phyloP scores from a whole-genome alignment of 37 sponge, comb jelly and placozoan species.

The Theonella swinhoei region DNA sequence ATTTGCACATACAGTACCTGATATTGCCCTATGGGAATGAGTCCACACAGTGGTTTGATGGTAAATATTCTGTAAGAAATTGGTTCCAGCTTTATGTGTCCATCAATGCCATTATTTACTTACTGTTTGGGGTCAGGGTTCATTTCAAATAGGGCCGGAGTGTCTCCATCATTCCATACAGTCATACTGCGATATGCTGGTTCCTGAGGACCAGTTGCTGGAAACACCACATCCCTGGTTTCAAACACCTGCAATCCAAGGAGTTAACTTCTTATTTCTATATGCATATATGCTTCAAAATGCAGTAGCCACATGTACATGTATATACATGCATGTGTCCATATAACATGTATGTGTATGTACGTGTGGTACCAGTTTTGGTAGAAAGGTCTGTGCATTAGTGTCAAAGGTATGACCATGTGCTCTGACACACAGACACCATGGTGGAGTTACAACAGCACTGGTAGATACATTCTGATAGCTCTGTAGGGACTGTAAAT shows the following conservation, averaged over 20 bases:
- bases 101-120: not conserved
- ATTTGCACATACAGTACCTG: constrained; percentile 10
- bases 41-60: constrained; percentile 61
- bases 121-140: constrained; percentile 66
- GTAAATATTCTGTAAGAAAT: constrained; percentile 47
- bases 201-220: constrained; percentile 55
- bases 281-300: not conserved
- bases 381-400: constrained; percentile 62
- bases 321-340: not conserved
- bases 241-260: constrained; percentile 17
- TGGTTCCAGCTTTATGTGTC: not conserved
- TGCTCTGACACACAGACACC: constrained; percentile 76
- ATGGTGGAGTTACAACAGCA: constrained; percentile 67
- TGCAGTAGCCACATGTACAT: not conserved
- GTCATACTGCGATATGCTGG: constrained; percentile 63
- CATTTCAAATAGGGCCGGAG: constrained; percentile 71
- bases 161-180: constrained; percentile 74
- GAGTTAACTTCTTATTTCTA: not conserved
- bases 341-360: not conserved
- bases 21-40: constrained; percentile 37
- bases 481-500: constrained; percentile 27
- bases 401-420: constrained; percentile 83
- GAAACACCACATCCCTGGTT: constrained; percentile 55
- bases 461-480: constrained; percentile 27
- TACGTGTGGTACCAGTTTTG: constrained; percentile 21